Evolutionary conservation across 2,113 vertebrate genomes (phyloP).

Genomic region (Nothocercus julius): DNA sequence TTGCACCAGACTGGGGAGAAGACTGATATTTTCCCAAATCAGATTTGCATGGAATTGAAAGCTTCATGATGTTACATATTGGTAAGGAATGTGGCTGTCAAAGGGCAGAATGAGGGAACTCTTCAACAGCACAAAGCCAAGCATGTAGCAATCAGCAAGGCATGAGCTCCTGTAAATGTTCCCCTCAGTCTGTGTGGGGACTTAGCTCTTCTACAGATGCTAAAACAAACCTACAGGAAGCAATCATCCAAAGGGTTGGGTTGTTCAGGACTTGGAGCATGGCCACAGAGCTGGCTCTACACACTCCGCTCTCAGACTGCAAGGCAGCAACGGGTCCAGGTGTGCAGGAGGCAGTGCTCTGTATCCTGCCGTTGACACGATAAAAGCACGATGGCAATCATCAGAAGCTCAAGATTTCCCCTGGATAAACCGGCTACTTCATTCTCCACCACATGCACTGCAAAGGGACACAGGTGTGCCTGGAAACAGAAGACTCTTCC

Average conservation of each 20-base stretch:
- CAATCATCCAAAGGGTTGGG: neutral
- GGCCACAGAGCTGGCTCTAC: neutral
- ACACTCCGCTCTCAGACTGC: neutral
- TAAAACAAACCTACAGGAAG: neutral
- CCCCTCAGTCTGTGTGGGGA: neutral
- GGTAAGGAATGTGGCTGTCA: neutral
- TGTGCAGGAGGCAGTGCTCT: neutral
- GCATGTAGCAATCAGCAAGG: rapidly evolving
- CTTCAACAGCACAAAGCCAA: neutral
- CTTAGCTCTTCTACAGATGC: neutral
- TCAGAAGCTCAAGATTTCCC: neutral
- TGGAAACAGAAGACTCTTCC: neutral
- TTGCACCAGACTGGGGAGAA: neutral
- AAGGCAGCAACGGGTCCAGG: neutral
- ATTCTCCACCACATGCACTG: neutral
- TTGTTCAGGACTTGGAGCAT: neutral
- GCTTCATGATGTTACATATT: neutral
- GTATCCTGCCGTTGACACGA: neutral
- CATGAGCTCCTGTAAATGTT: neutral
- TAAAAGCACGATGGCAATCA: neutral
- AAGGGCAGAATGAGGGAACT: neutral
- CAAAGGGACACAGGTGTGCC: neutral
- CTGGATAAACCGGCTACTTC: neutral
- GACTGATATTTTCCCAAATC: neutral
- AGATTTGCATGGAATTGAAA: neutral